Evolutionary conservation across 2,113 vertebrate genomes (phyloP).

Genomic region (Oncorhynchus clarkii): DNA sequence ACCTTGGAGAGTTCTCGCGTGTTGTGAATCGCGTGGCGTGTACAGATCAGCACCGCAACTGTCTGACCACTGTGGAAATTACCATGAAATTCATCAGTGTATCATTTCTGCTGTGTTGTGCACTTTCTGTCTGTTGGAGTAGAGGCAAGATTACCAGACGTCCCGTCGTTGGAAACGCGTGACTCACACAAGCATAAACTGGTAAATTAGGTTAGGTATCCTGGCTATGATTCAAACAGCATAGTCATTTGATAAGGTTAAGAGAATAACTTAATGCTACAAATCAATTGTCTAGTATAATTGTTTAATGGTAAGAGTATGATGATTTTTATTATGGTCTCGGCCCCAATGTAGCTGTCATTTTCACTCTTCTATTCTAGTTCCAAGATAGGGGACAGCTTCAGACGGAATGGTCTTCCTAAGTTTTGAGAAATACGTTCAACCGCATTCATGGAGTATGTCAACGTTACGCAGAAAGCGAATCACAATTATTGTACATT

Average conservation of each 20-base stretch:
- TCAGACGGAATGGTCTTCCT: too few relatives aligned
- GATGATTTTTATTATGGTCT: too few relatives aligned
- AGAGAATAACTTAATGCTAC: too few relatives aligned
- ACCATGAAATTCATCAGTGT: not conserved
- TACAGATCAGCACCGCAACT: not conserved
- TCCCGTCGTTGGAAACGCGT: not conserved
- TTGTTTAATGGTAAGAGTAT: too few relatives aligned
- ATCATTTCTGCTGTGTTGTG: constrained; percentile 10
- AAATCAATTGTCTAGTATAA: too few relatives aligned
- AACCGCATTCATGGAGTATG: not conserved
- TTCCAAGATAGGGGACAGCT: too few relatives aligned
- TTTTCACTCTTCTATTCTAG: too few relatives aligned
- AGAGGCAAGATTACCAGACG: constrained; percentile 21
- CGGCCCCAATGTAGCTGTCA: too few relatives aligned
- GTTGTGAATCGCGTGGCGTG: not conserved
- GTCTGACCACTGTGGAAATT: too few relatives aligned
- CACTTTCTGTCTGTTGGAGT: not conserved
- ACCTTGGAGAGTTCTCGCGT: constrained; percentile 17
- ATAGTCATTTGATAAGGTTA: too few relatives aligned
- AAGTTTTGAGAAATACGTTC: not conserved
- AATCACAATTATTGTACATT: not conserved
- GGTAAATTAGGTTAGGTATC: constrained; percentile 8
- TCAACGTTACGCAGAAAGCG: not conserved
- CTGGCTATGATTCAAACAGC: not conserved
- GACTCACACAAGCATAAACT: constrained; percentile 8